Evolutionary conservation across 2,113 vertebrate genomes (phyloP).

Genomic region (Microtus montanus): DNA sequence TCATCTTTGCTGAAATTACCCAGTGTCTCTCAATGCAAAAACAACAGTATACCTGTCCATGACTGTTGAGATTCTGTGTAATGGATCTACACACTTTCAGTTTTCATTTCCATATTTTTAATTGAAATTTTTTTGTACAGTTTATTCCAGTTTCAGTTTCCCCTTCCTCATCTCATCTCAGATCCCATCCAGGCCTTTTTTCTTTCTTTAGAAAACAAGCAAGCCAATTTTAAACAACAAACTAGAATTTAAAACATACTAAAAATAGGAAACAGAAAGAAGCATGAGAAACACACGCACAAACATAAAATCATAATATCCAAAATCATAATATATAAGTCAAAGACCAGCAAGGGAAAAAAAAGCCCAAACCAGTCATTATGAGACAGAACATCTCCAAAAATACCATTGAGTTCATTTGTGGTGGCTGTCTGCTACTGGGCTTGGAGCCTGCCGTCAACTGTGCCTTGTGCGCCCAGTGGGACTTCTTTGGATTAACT

Average conservation of each 20-base stretch:
- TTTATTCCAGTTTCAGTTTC: not conserved
- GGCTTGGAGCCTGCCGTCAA: not conserved
- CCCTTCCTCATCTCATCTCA: not conserved
- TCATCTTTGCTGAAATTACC: not conserved
- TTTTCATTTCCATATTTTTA: not conserved
- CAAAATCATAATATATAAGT: not conserved
- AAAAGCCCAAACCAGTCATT: not conserved
- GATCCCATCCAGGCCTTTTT: not conserved
- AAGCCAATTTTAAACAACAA: not conserved
- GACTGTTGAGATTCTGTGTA: not conserved
- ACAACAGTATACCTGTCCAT: not conserved
- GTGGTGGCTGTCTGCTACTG: not conserved
- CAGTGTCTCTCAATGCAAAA: not conserved
- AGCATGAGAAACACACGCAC: not conserved
- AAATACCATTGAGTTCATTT: not conserved
- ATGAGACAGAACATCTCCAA: not conserved
- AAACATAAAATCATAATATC: not conserved
- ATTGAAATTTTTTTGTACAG: not conserved
- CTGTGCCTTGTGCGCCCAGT: not conserved
- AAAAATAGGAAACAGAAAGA: not conserved
- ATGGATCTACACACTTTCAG: not conserved
- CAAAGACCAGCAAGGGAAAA: not conserved
- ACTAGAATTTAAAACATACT: not conserved
- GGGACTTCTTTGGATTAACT: not conserved
- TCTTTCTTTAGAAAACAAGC: not conserved